Conservation (phyloP, 92 coral and sea anemone species). For the Virgularia gustaviana region DNA sequence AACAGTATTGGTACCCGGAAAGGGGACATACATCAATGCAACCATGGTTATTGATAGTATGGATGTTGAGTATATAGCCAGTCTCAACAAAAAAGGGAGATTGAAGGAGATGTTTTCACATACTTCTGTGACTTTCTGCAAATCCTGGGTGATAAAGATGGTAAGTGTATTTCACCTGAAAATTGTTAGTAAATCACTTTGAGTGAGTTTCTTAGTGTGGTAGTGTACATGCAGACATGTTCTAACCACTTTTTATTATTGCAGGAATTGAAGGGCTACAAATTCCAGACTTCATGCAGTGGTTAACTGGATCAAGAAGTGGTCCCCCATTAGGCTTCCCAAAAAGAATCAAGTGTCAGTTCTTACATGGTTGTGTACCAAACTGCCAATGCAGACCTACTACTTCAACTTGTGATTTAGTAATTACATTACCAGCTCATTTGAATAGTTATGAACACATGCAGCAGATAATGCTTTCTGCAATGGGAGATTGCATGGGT, state of each 20-base stretch:
- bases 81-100: conserved; percentile 30
- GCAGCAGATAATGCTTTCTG: conserved; percentile 26
- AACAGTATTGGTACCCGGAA: conserved; percentile 46
- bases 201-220: neutral
- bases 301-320: conserved; percentile 39
- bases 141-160: conserved; percentile 12
- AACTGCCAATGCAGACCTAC: conserved; percentile 44
- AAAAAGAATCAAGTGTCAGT: conserved; percentile 32
- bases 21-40: conserved; percentile 26
- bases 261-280: neutral
- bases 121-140: conserved; percentile 36
- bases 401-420: conserved; percentile 41
- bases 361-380: conserved; percentile 40
- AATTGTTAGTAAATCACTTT: too few relatives aligned
- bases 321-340: conserved; percentile 50
- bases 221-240: neutral
- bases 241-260: neutral
- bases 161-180: too few relatives aligned
- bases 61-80: conserved; percentile 12
- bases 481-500: conserved; percentile 8
- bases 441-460: conserved; percentile 2
- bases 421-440: conserved; percentile 37
- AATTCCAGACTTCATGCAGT: conserved; percentile 3
- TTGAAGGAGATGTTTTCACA: conserved; percentile 39
- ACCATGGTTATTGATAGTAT: neutral